A percentile compares a stretch with the other conserved stretches of the same genome.
Conservation (phyloP, 2,888 invertebrate species). For the Heliconius ismenius region DNA sequence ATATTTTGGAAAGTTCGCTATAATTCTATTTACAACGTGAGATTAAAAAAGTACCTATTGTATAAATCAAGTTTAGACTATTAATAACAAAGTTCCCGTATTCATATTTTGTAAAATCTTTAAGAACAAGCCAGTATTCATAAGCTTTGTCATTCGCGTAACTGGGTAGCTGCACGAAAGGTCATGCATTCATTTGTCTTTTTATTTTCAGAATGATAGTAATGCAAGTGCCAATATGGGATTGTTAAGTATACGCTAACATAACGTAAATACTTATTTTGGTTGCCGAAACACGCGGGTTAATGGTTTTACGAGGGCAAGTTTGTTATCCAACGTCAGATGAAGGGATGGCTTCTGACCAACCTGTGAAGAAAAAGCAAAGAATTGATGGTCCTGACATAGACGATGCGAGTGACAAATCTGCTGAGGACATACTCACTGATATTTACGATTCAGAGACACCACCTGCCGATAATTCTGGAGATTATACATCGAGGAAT, state of each 20-base stretch:
- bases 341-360: conserved; percentile 88
- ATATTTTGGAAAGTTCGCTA: conserved; percentile 81
- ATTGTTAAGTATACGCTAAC: conserved; percentile 39
- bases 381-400: conserved; percentile 85
- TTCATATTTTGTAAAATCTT: conserved; percentile 7
- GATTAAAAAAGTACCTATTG: conserved; percentile 9
- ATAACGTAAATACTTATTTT: conserved; percentile 30
- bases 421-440: conserved; percentile 75
- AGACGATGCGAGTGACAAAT: conserved; percentile 79
- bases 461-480: conserved; percentile 70
- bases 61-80: not conserved
- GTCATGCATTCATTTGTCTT: conserved; percentile 76
- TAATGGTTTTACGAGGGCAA: conserved; percentile 86
- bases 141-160: conserved; percentile 80
- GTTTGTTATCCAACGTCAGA: conserved; percentile 78
- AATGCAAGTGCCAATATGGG: conserved; percentile 30
- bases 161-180: conserved; percentile 80
- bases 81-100: not conserved
- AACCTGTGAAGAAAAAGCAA: conserved; percentile 92
- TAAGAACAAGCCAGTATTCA: conserved; percentile 48
- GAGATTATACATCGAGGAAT: conserved; percentile 68
- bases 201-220: conserved; percentile 68
- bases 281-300: conserved; percentile 51
- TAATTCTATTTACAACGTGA: conserved; percentile 48
- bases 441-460: conserved; percentile 72